Base-by-base conservation (phyloP, 2,113 vertebrate species). In the Ceratotherium simum region DNA sequence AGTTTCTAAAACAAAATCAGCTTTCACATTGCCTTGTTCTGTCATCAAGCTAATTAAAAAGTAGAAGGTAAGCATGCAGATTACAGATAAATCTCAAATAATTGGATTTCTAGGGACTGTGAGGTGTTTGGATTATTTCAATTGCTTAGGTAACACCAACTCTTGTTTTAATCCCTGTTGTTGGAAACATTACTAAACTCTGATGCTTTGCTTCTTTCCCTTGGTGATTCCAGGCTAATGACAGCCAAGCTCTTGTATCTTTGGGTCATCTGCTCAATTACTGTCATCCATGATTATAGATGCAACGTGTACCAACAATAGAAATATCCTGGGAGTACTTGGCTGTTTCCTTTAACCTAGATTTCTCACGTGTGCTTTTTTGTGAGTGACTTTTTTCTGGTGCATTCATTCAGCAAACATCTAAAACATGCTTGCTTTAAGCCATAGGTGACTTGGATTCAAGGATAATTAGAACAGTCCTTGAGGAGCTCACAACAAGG, bases 381-480 rank as follows among this genome's bases (percentile, higher is more conserved):
- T 13, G 10, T 75, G 76, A 42, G 31, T 29, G 62, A 56, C 23
- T 82, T 64, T 88, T 85, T 62, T 48, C 84, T 95, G 33, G 16
- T 58, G 91, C 56, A 56, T 42, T 94, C 78, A 64, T 67, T 97
- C 75, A 75, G 29, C n/a, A 70, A 90, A 56, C 39, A 16, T 46
- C n/a, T 33, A 31, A 56, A 48, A 48, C 48, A 58, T n/a, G 4
- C 51, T 73, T 67, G 46, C 60, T 97, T 90, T 83, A 94, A 91
- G 60, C 18, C 65, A 54, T 11, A 48, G 16, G 78, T 69, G 56
- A 91, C 56, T 96, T 80, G 48, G 31, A 75, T 72, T 92, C 42
- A 65, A 92, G 72, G 56, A 86, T 90, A 95, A 88, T 91, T 96
- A 79, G 51, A 78, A 62, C 20, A n/a, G 4, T 6, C 46, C 14